phyloP scores from a whole-genome alignment of 2,113 vertebrate species.

The Hippoglossus stenolepis region DNA sequence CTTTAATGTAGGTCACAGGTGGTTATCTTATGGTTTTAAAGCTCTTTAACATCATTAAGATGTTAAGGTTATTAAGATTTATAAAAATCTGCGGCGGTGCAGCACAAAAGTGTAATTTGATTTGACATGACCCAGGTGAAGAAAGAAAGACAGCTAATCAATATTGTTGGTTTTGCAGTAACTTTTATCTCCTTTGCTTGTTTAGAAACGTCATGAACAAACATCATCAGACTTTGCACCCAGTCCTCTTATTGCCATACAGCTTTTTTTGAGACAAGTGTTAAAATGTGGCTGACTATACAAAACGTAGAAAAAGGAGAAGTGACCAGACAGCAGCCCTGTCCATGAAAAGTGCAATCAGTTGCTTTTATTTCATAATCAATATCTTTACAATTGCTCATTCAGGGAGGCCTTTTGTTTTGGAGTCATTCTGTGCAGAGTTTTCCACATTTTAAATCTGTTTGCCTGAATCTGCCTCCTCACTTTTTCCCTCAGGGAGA shows the following conservation, averaged over 20 bases:
- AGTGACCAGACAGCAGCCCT: constrained; percentile 19
- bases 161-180: constrained; percentile 1
- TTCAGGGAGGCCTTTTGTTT: not conserved
- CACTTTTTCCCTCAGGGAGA: constrained; percentile 83
- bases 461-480: constrained; percentile 23
- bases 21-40: too few species aligned
- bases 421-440: not conserved
- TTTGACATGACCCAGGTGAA: not conserved
- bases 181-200: not conserved
- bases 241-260: not conserved
- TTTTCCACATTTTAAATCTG: not conserved
- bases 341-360: constrained; percentile 13
- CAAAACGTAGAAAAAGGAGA: constrained; percentile 45
- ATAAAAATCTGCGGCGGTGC: too few species aligned
- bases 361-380: constrained; percentile 39
- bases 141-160: constrained; percentile 1
- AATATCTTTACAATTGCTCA: constrained; percentile 10
- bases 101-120: too few species aligned
- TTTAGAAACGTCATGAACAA: not conserved
- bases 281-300: constrained; percentile 10
- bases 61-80: too few species aligned
- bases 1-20: too few species aligned
- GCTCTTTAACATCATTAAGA: not conserved
- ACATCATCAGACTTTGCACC: constrained; percentile 22
- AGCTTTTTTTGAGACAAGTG: too few species aligned